Percentiles rank a stretch among this genome's conserved stretches.
Conservation (phyloP, 2,888 invertebrate genomes). For the Metopia argyrocephala region DNA sequence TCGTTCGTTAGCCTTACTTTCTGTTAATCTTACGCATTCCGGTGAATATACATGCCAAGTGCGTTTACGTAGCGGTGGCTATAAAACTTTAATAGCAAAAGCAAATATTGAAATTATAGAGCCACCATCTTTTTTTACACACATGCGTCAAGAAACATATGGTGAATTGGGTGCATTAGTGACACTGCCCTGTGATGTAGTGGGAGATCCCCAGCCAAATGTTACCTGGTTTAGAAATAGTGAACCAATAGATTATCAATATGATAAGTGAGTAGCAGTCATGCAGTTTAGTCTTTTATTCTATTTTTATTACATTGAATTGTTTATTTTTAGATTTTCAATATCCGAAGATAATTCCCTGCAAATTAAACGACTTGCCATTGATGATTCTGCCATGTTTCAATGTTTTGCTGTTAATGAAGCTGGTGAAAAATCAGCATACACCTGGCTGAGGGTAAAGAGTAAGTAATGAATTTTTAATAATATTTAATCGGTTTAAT, state of each 20-base stretch:
- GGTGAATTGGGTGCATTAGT: slow-evolving; percentile 91
- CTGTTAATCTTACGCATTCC: slow-evolving; percentile 89
- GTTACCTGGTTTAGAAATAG: slow-evolving; percentile 93
- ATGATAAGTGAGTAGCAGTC: slow-evolving; percentile 70
- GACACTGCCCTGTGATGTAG: slow-evolving; percentile 89
- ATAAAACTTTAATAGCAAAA: slow-evolving; percentile 85
- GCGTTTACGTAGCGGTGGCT: slow-evolving; percentile 87
- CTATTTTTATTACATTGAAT: too few relatives aligned
- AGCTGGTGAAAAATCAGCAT: slow-evolving; percentile 93
- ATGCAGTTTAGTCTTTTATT: too few relatives aligned
- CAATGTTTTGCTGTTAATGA: slow-evolving; percentile 95
- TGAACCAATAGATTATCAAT: slow-evolving; percentile 78
- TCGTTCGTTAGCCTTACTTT: slow-evolving; percentile 88
- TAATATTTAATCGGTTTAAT: background rate
- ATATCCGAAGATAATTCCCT: slow-evolving; percentile 90
- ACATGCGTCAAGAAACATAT: slow-evolving; percentile 87
- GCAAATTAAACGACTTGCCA: slow-evolving; percentile 87
- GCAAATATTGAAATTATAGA: slow-evolving; percentile 90
- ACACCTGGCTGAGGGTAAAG: slow-evolving; percentile 96
- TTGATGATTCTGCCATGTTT: slow-evolving; percentile 95
- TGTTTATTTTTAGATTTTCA: slow-evolving; percentile 83
- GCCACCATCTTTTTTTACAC: slow-evolving; percentile 87
- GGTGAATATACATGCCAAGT: slow-evolving; percentile 92
- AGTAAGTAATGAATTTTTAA: slow-evolving; percentile 83
- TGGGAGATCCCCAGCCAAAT: slow-evolving; percentile 91